A percentile compares a stretch with the other conserved stretches of the same genome.
Evolutionary conservation across 2,797 vertebrate species (phyloP).

Genomic region (Myripristis murdjan): DNA sequence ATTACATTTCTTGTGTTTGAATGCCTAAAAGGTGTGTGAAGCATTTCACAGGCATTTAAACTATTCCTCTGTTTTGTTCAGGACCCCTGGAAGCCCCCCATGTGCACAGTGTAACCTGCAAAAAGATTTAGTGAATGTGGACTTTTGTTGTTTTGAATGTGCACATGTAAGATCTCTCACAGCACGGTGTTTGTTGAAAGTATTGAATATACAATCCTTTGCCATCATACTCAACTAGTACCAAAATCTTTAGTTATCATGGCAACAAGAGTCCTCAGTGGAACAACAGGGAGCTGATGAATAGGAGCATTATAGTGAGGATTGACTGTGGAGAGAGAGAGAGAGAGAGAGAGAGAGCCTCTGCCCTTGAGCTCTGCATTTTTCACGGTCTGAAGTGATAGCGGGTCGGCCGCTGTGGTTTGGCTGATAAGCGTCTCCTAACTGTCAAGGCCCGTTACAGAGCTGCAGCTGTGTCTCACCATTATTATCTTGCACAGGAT

Average conservation of each 20-base stretch:
- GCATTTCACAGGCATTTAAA: too few relatives aligned
- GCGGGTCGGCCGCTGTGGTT: constrained; percentile 49
- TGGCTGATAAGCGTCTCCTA: constrained; percentile 64
- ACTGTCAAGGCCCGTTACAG: constrained; percentile 46
- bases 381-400: constrained; percentile 40
- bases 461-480: constrained; percentile 50
- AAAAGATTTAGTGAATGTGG: background rate
- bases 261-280: constrained; percentile 10
- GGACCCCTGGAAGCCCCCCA: too few relatives aligned
- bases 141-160: background rate
- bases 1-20: too few relatives aligned
- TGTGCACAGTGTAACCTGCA: background rate
- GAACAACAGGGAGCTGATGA: constrained; percentile 33
- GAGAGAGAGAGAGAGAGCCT: constrained; percentile 28
- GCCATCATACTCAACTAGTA: background rate
- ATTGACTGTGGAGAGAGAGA: background rate
- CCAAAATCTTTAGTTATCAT: constrained; percentile 18
- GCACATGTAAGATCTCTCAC: too few relatives aligned
- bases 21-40: too few relatives aligned
- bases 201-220: background rate
- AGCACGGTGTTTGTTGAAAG: background rate
- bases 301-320: constrained; percentile 52
- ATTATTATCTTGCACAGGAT: constrained; percentile 30
- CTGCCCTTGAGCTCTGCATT: constrained; percentile 55
- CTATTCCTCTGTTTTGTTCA: too few relatives aligned